phyloP scores from a whole-genome alignment of 2,797 vertebrate genomes.

The Aplochiton taeniatus region DNA sequence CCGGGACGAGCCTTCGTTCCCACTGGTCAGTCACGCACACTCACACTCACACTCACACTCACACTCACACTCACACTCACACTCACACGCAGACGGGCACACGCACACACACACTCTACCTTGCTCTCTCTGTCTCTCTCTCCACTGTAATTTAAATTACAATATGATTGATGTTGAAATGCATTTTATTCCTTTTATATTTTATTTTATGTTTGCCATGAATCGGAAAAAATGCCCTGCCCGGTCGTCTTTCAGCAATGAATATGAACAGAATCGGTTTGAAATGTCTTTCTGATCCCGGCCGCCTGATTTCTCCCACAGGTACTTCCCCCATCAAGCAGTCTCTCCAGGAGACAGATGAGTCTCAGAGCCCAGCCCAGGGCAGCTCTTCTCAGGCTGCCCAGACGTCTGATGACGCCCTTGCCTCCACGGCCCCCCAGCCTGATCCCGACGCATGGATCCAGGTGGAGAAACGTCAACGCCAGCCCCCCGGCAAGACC shows the following conservation, averaged over 20 bases:
- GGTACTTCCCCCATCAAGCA: conserved; percentile 49
- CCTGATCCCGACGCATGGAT: conserved; percentile 86
- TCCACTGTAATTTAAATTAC: too few relatives aligned
- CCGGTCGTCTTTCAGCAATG: too few relatives aligned
- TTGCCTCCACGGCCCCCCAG: conserved; percentile 57
- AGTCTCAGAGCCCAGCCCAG: conserved; percentile 31
- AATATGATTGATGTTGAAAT: neutral
- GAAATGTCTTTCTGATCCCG: neutral
- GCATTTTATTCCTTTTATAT: neutral
- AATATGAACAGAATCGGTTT: neutral
- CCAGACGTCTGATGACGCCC: conserved; percentile 46
- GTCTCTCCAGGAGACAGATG: conserved; percentile 19
- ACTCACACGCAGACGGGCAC: too few relatives aligned
- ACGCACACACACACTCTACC: too few relatives aligned
- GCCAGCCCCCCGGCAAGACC: conserved; percentile 68
- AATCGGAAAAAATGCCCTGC: too few relatives aligned
- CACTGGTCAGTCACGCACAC: conserved; percentile 54
- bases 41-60: too few relatives aligned
- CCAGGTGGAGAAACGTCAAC: conserved; percentile 88
- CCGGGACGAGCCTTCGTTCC: conserved; percentile 81
- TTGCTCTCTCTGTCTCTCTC: too few relatives aligned
- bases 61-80: too few relatives aligned
- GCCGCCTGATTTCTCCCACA: conserved; percentile 24
- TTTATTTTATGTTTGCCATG: neutral
- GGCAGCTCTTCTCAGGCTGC: conserved; percentile 38